A percentile compares a stretch with the other conserved stretches of the same genome.
Conservation (phyloP, 2,113 vertebrate genomes). For the Rhea pennata region DNA sequence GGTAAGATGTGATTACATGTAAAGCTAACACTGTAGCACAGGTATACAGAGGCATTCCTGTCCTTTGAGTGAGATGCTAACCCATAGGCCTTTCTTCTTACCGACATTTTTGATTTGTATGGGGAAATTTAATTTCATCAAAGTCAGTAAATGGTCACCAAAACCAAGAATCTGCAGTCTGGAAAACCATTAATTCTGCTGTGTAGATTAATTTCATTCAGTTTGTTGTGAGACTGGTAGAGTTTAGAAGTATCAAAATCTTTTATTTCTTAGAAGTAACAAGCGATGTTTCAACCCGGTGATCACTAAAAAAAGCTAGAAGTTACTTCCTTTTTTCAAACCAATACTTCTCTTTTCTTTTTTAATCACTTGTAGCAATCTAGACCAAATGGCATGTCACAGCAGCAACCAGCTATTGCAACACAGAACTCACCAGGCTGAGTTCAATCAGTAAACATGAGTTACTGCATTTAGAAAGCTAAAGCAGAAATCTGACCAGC, state of each 20-base stretch:
- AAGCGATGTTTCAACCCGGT: neutral
- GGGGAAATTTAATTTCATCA: neutral
- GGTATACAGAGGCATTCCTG: neutral
- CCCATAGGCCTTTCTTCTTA: fast-evolving
- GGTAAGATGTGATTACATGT: neutral
- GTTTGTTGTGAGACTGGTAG: neutral
- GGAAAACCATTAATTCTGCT: neutral
- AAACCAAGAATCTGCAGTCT: neutral
- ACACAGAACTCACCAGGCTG: neutral
- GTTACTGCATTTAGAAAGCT: neutral
- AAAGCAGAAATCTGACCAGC: neutral
- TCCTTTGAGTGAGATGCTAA: neutral
- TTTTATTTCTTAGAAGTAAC: neutral
- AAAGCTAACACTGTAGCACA: neutral
- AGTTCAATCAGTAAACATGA: neutral
- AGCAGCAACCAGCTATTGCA: neutral
- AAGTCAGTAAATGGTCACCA: neutral
- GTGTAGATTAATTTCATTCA: neutral
- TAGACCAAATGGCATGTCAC: neutral
- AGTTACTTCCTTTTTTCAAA: neutral
- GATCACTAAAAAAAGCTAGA: neutral
- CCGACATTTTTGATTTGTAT: neutral
- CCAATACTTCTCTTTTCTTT: neutral
- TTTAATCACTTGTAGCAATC: fast-evolving
- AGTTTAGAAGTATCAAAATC: neutral